Evolutionary conservation across 2,888 invertebrate species (phyloP).

Genomic region (Hartigia nigra): DNA sequence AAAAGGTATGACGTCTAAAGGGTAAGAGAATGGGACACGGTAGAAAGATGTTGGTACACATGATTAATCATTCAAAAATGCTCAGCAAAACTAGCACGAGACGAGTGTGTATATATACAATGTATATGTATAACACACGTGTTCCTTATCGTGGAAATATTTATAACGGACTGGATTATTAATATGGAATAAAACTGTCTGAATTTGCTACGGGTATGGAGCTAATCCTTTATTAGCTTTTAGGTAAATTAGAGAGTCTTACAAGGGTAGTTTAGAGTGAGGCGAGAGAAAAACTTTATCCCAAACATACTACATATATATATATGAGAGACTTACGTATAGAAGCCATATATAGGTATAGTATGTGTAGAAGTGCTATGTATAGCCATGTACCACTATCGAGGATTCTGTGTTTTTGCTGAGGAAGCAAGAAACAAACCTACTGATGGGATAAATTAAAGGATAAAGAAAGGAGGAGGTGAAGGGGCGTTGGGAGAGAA

Average conservation of each 20-base stretch:
- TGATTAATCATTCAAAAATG: neutral
- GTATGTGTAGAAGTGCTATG: neutral
- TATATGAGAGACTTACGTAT: neutral
- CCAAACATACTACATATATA: neutral
- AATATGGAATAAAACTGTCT: slow-evolving; percentile 15
- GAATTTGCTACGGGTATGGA: neutral
- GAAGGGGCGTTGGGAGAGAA: neutral
- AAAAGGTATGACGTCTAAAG: neutral
- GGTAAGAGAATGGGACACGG: neutral
- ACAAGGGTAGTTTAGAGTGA: slow-evolving; percentile 23
- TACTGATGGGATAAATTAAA: slow-evolving; percentile 5
- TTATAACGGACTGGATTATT: neutral
- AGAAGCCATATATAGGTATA: neutral
- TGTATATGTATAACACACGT: neutral
- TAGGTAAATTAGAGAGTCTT: slow-evolving; percentile 30
- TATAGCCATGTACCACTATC: neutral
- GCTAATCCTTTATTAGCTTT: slow-evolving; percentile 30
- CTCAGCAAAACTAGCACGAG: neutral
- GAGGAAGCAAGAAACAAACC: slow-evolving; percentile 8
- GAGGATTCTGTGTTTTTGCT: neutral
- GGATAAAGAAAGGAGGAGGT: slow-evolving; percentile 3
- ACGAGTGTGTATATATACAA: neutral
- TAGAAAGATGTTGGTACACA: neutral
- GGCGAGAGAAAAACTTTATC: slow-evolving; percentile 24
- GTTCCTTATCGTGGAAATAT: neutral